These are phyloP conservation scores for Sebastes matsubarae DNA, from an alignment of 2,797 vertebrate species.

Conservation along the genomic window DNA sequence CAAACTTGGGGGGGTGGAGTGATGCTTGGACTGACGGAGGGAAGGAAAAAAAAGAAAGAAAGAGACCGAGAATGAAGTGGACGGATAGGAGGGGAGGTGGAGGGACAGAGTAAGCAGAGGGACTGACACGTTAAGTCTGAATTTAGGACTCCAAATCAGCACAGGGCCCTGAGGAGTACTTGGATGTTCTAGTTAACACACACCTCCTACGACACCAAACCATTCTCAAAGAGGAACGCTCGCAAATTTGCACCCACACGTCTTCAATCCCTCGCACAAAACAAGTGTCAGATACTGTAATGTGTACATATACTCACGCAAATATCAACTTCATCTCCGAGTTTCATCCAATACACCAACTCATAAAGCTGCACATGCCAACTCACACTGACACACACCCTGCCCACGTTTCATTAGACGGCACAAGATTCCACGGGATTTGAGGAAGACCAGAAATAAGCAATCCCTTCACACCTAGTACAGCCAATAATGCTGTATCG, in stretches of 20 bases:
- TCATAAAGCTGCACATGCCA: neutral
- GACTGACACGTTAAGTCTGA: conserved; percentile 65
- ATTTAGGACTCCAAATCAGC: conserved; percentile 81
- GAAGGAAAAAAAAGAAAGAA: neutral
- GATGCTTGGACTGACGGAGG: neutral
- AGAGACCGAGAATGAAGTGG: neutral
- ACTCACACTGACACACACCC: neutral
- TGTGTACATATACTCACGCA: neutral
- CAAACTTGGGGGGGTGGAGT: neutral
- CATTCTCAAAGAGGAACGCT: conserved; percentile 36
- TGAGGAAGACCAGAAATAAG: conserved; percentile 16
- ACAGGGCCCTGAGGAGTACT: conserved; percentile 75
- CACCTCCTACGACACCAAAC: conserved; percentile 44
- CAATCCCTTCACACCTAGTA: conserved; percentile 19
- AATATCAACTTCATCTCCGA: neutral
- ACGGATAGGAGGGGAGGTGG: neutral
- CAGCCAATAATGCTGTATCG: conserved; percentile 25
- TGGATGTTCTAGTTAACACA: conserved; percentile 71
- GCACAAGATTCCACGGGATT: neutral
- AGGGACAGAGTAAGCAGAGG: conserved; percentile 28
- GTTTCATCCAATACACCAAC: conserved; percentile 4
- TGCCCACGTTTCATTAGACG: neutral
- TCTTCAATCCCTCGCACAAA: neutral
- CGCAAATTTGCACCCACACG: conserved; percentile 27
- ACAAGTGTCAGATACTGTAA: neutral